Percentiles rank a stretch among this genome's conserved stretches.
phyloP scores from a whole-genome alignment of 2,888 invertebrate genomes.

The Coenonympha glycerion region DNA sequence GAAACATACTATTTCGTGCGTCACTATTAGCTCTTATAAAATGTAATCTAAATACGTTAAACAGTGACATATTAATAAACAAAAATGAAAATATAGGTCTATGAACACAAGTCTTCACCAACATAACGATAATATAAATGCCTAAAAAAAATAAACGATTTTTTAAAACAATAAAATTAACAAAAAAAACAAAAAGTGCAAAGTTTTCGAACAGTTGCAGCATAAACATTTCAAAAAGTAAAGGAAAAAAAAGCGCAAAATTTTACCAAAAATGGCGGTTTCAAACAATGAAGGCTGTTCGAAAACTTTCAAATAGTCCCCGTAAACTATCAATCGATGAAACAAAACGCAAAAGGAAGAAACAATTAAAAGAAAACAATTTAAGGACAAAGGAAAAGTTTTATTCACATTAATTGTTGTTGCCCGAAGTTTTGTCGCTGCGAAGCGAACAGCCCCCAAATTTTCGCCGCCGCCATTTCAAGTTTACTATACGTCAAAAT shows the following conservation, averaged over 20 bases:
- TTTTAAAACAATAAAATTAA: conserved; percentile 24
- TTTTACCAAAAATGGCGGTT: conserved; percentile 64
- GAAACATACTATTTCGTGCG: too few relatives aligned
- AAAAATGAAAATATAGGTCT: too few relatives aligned
- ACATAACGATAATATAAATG: too few relatives aligned
- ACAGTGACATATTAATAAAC: too few relatives aligned
- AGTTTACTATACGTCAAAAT: conserved; percentile 40
- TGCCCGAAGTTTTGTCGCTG: conserved; percentile 66
- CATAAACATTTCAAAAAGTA: conserved; percentile 52
- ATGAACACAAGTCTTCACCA: too few relatives aligned
- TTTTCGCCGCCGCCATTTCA: conserved; percentile 74
- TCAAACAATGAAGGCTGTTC: conserved; percentile 79
- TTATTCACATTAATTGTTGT: conserved; percentile 51
- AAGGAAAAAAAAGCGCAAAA: conserved; percentile 47
- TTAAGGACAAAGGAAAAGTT: conserved; percentile 51
- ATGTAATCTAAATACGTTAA: too few relatives aligned
- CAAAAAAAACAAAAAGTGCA: conserved; percentile 56
- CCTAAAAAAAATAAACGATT: neutral
- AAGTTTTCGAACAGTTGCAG: conserved; percentile 78
- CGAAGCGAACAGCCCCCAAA: conserved; percentile 75
- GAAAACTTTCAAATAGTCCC: conserved; percentile 75
- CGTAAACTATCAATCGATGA: conserved; percentile 52
- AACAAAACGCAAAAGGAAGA: conserved; percentile 49
- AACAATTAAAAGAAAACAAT: conserved; percentile 56
- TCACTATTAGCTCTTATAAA: too few relatives aligned